Percentiles rank a stretch among this genome's conserved stretches.
phyloP scores from a whole-genome alignment of 1,140 invertebrate species.

The Penaeus indicus region DNA sequence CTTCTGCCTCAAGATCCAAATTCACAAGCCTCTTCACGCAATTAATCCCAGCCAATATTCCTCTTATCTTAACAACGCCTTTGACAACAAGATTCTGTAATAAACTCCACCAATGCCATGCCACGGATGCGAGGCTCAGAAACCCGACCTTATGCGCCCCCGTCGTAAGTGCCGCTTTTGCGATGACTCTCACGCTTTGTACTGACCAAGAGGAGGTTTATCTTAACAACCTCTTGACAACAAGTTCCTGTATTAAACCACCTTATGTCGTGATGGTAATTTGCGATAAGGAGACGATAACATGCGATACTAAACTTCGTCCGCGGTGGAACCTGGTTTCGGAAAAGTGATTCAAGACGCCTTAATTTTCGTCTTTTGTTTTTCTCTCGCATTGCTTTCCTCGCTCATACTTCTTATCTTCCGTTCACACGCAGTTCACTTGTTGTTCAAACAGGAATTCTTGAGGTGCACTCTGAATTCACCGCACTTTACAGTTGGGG shows the following conservation, averaged over 20 bases:
- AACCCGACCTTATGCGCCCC: constrained; percentile 12
- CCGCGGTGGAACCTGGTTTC: neutral
- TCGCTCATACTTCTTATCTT: too few species aligned
- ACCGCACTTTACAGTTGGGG: too few species aligned
- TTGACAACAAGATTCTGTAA: constrained; percentile 51
- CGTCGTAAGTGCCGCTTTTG: neutral
- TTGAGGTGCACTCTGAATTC: too few species aligned
- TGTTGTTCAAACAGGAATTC: too few species aligned
- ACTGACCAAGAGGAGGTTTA: constrained; percentile 7
- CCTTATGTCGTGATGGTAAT: constrained; percentile 47
- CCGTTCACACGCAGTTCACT: too few species aligned
- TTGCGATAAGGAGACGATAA: constrained; percentile 45
- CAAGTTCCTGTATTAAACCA: constrained; percentile 55
- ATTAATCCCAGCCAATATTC: constrained; percentile 55
- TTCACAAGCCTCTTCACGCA: constrained; percentile 32
- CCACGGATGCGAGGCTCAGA: neutral
- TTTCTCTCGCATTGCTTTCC: too few species aligned
- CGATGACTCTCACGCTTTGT: neutral
- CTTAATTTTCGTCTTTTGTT: constrained; percentile 4
- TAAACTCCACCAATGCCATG: constrained; percentile 44
- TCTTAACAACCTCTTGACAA: constrained; percentile 48
- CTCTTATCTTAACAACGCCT: constrained; percentile 54
- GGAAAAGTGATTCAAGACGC: constrained; percentile 1
- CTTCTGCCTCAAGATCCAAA: neutral
- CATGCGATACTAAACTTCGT: neutral